Percentiles rank a stretch among this genome's conserved stretches.
phyloP scores from a whole-genome alignment of 2,797 vertebrate genomes.

The Clarias platycephalus region DNA sequence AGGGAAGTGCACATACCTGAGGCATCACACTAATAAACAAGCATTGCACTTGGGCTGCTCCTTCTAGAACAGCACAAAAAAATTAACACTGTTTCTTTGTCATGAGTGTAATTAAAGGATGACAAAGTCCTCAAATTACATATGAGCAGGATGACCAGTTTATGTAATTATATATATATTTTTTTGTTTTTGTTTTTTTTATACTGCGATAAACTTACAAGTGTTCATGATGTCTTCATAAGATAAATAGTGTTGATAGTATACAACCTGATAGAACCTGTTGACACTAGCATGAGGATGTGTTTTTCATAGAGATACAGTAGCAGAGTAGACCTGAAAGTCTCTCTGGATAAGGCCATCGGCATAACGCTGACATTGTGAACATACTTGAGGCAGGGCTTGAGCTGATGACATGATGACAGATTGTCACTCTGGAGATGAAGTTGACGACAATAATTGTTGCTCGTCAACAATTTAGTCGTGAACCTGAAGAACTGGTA shows the following conservation, averaged over 20 bases:
- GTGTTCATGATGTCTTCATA: neutral
- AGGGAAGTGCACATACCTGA: neutral
- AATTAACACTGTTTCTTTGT: neutral
- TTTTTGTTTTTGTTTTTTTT: no score
- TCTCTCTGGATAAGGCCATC: neutral
- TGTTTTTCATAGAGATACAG: neutral
- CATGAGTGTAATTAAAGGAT: neutral
- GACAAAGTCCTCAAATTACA: neutral
- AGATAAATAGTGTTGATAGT: neutral
- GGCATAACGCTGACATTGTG: neutral
- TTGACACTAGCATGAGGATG: neutral
- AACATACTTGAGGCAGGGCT: neutral
- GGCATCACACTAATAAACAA: neutral
- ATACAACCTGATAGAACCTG: neutral
- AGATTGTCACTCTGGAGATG: neutral
- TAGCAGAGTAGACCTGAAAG: neutral
- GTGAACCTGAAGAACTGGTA: conserved; percentile 13
- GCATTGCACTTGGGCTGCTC: neutral
- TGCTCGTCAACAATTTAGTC: neutral
- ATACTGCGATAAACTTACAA: neutral
- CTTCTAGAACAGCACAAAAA: no score
- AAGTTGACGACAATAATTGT: neutral
- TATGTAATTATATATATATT: no score
- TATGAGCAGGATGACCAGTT: neutral
- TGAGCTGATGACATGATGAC: neutral